phyloP scores from a whole-genome alignment of 2,113 vertebrate species.

The Megaptera novaeangliae region DNA sequence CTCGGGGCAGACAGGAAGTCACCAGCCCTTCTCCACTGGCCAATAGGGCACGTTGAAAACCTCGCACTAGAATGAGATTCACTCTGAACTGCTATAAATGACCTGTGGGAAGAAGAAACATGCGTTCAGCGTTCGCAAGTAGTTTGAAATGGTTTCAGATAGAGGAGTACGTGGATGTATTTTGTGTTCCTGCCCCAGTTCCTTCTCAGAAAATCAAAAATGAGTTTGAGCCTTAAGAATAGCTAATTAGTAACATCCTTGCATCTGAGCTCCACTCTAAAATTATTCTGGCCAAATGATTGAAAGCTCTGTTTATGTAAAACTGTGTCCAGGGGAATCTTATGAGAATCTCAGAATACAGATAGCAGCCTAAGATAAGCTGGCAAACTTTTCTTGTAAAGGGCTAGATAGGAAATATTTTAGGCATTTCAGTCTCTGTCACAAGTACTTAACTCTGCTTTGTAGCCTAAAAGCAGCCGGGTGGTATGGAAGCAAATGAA shows the following conservation, averaged over 20 bases:
- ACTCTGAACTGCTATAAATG: background rate
- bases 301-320: background rate
- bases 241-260: background rate
- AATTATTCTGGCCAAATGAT: background rate
- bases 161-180: background rate
- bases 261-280: background rate
- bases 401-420: background rate
- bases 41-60: background rate
- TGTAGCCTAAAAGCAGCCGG: background rate
- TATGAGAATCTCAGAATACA: background rate
- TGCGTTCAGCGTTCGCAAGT: background rate
- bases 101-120: background rate
- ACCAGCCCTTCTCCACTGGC: background rate
- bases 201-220: background rate
- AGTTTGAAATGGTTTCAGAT: background rate
- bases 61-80: slow-evolving; percentile 23
- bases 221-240: background rate
- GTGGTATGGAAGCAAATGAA: background rate
- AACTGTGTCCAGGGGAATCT: background rate
- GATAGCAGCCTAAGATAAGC: background rate
- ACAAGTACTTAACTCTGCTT: background rate
- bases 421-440: background rate
- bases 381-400: background rate
- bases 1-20: slow-evolving; percentile 8
- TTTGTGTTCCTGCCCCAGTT: background rate